A percentile compares a stretch with the other conserved stretches of the same genome.
phyloP scores from a whole-genome alignment of 1,140 invertebrate species.

The Plectrocnemia conspersa region DNA sequence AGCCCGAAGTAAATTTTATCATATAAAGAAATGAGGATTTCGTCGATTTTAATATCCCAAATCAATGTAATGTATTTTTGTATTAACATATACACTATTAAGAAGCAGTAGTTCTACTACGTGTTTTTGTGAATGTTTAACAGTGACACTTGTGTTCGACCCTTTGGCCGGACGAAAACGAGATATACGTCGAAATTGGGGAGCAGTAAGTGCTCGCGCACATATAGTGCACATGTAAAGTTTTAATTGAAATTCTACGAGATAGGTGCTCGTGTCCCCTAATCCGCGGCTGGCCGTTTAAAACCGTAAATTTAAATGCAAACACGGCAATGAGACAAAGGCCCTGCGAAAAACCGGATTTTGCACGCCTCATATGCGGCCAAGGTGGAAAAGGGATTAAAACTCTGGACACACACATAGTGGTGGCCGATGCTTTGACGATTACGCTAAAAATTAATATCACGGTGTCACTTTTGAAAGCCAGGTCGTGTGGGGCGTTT shows the following conservation, averaged over 20 bases:
- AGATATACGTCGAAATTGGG: not conserved
- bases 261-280: not conserved
- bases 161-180: no score
- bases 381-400: not conserved
- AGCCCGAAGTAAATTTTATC: no score
- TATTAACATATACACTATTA: no score
- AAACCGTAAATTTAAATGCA: slow-evolving; percentile 28
- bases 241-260: slow-evolving; percentile 17
- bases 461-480: not conserved
- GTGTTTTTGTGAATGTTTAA: no score
- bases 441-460: no score
- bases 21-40: no score
- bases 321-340: slow-evolving; percentile 23
- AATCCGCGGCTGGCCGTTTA: slow-evolving; percentile 10
- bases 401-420: not conserved
- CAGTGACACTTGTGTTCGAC: no score
- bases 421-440: slow-evolving; percentile 11
- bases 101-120: no score
- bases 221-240: not conserved
- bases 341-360: slow-evolving; percentile 4
- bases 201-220: not conserved
- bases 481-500: not conserved
- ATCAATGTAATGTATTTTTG: no score
- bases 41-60: no score
- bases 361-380: not conserved